A percentile compares a stretch with the other conserved stretches of the same genome.
Evolutionary conservation across 1,140 invertebrate species (phyloP).

Genomic region (Ceratoteleas bidentatus): DNA sequence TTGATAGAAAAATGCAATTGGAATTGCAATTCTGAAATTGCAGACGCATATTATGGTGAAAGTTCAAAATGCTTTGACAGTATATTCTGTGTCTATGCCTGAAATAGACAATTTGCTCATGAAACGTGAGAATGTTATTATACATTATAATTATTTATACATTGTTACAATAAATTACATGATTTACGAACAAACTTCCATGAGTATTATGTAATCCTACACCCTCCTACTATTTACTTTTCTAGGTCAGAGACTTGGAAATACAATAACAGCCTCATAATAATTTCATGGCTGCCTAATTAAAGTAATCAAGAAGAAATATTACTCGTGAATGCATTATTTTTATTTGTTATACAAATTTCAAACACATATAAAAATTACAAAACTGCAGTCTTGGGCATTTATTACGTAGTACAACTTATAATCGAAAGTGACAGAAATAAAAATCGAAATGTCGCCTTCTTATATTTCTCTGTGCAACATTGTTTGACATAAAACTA

Average conservation of each 20-base stretch:
- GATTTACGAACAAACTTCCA: slow-evolving; percentile 36
- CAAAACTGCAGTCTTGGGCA: slow-evolving; percentile 35
- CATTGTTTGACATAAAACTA: too few species aligned
- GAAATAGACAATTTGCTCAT: slow-evolving; percentile 59
- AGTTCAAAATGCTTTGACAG: slow-evolving; percentile 7
- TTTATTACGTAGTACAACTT: slow-evolving; percentile 8
- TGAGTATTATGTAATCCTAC: too few species aligned
- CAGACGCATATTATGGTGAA: background rate
- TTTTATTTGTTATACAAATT: slow-evolving; percentile 38
- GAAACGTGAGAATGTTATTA: slow-evolving; percentile 55
- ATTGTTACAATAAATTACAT: slow-evolving; percentile 62
- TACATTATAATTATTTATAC: slow-evolving; percentile 58
- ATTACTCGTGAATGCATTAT: background rate
- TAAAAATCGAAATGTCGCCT: background rate
- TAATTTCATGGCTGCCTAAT: too few species aligned
- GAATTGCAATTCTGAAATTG: too few species aligned
- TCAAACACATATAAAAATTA: slow-evolving; percentile 38
- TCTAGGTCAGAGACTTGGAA: too few species aligned
- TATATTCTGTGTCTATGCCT: slow-evolving; percentile 17
- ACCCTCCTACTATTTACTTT: too few species aligned
- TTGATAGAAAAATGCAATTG: too few species aligned
- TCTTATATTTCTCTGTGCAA: background rate
- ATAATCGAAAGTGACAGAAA: too few species aligned
- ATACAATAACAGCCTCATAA: too few species aligned
- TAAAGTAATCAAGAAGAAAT: background rate